A percentile compares a stretch with the other conserved stretches of the same genome.
Evolutionary conservation across 2,888 invertebrate genomes (phyloP).

Genomic region (Tachina fera): DNA sequence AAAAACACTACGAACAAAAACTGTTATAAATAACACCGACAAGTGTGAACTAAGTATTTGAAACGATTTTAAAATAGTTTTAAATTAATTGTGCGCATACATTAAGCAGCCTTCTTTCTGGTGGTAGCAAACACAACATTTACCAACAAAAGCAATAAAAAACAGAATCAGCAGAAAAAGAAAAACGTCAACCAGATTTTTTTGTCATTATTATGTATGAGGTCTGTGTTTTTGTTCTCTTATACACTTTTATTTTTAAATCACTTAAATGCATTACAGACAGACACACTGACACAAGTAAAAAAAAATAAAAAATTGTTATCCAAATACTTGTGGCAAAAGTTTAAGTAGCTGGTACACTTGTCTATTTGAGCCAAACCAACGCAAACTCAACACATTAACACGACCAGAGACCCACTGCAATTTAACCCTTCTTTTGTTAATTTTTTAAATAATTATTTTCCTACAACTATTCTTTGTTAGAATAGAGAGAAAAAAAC

Average conservation of each 20-base stretch:
- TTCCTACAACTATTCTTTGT: conserved; percentile 17
- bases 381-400: conserved; percentile 22
- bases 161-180: not conserved
- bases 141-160: not conserved
- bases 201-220: conserved; percentile 60
- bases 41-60: conserved; percentile 71
- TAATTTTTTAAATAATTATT: conserved; percentile 43
- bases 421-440: conserved; percentile 54
- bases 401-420: not conserved
- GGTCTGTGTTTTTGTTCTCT: conserved; percentile 27
- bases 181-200: conserved; percentile 55
- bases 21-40: conserved; percentile 52
- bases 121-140: conserved; percentile 36
- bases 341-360: conserved; percentile 54
- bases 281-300: conserved; percentile 33
- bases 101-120: conserved; percentile 59
- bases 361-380: conserved; percentile 51
- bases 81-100: conserved; percentile 74
- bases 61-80: conserved; percentile 74
- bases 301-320: not conserved
- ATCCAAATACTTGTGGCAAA: conserved; percentile 48
- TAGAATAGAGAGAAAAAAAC: not conserved
- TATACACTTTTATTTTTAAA: conserved; percentile 13
- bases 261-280: conserved; percentile 48
- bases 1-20: not conserved